A percentile compares a stretch with the other conserved stretches of the same genome.
Evolutionary conservation across 2,113 vertebrate genomes (phyloP).

Genomic region (Oreochromis aureus): DNA sequence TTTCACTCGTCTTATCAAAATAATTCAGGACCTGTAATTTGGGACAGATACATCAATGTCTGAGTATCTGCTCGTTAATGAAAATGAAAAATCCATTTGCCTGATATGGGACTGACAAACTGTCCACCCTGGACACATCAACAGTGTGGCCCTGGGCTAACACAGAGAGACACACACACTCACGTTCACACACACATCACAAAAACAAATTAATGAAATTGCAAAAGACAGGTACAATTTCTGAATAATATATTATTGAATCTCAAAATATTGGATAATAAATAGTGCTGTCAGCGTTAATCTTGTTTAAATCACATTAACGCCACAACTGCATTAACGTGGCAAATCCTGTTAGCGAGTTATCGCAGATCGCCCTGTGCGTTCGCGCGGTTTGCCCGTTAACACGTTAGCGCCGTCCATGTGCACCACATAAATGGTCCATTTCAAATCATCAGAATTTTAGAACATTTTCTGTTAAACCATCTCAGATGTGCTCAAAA

Average conservation of each 20-base stretch:
- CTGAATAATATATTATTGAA: not conserved
- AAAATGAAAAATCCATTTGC: not conserved
- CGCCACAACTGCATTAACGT: not conserved
- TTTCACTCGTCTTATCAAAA: not conserved
- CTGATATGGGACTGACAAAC: not conserved
- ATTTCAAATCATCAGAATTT: not conserved
- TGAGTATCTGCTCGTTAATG: not conserved
- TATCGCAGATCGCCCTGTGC: not conserved
- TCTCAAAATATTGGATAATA: not conserved
- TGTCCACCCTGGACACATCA: not conserved
- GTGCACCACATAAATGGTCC: not conserved
- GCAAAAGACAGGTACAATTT: not conserved
- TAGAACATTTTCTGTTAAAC: not conserved
- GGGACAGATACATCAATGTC: not conserved
- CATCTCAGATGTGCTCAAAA: not conserved
- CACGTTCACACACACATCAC: not conserved
- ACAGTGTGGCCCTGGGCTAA: not conserved
- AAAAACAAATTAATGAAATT: not conserved
- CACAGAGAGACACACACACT: fast-evolving
- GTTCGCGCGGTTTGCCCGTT: not conserved
- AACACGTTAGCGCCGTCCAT: not conserved
- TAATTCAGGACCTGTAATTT: not conserved
- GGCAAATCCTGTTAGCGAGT: too few species aligned
- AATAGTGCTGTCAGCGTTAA: not conserved
- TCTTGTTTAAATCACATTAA: not conserved